phyloP scores from a whole-genome alignment of 2,888 invertebrate species.

The Sphaerophoria rueppellii region DNA sequence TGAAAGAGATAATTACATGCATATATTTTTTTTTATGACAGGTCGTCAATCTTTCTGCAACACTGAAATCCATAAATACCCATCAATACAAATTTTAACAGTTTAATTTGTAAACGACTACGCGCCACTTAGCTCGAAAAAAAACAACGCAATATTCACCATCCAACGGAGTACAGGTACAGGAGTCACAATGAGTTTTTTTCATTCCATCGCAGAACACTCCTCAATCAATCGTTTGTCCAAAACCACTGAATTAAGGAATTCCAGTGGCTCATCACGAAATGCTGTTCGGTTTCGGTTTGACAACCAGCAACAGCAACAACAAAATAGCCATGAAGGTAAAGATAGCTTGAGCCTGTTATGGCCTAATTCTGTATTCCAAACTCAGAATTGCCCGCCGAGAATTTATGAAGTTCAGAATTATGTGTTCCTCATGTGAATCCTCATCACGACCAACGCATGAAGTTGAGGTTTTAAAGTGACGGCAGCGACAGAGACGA shows the following conservation, averaged over 20 bases:
- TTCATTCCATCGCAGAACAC: conserved; percentile 57
- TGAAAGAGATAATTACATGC: conserved; percentile 8
- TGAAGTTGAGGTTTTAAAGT: conserved; percentile 19
- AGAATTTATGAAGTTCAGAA: conserved; percentile 70
- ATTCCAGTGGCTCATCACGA: conserved; percentile 61
- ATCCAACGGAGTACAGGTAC: not conserved
- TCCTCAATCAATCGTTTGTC: conserved; percentile 71
- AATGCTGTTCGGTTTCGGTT: conserved; percentile 46
- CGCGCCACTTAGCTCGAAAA: conserved; percentile 41
- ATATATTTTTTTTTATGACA: not conserved
- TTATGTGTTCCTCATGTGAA: conserved; percentile 45
- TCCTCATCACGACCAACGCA: conserved; percentile 42
- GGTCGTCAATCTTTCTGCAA: conserved; percentile 9
- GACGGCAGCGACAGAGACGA: not conserved
- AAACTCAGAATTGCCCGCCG: conserved; percentile 64
- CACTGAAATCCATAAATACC: conserved; percentile 24
- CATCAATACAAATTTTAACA: conserved; percentile 58
- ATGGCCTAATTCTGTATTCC: conserved; percentile 71
- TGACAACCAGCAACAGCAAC: conserved; percentile 21
- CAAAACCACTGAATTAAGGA: conserved; percentile 59
- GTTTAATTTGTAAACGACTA: conserved; percentile 66
- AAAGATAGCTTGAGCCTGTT: conserved; percentile 44
- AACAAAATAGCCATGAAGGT: not conserved
- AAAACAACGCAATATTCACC: conserved; percentile 4
- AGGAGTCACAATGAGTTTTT: conserved; percentile 14